Conservation (phyloP, 2,797 vertebrate genomes). For the Hoplostethus mediterraneus region DNA sequence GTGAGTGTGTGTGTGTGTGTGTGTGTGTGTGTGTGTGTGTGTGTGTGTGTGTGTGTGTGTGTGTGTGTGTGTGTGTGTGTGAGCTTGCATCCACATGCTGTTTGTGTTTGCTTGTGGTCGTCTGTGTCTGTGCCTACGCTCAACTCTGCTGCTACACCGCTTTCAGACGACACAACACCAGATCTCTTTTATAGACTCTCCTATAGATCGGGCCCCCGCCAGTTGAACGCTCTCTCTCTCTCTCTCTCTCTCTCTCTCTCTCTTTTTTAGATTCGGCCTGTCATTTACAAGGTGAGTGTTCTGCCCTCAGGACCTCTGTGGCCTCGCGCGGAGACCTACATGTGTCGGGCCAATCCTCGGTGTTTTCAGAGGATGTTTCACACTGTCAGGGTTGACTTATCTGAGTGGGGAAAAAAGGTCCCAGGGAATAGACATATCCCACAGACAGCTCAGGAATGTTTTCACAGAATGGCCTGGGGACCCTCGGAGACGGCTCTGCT, state of each 20-base stretch:
- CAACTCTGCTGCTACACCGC: not conserved
- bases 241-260: no score
- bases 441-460: conserved; percentile 76
- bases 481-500: conserved; percentile 45
- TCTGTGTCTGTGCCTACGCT: not conserved
- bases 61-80: not conserved
- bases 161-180: conserved; percentile 20
- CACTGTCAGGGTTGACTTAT: conserved; percentile 80
- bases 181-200: not conserved
- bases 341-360: conserved; percentile 67
- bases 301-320: conserved; percentile 65
- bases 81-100: not conserved
- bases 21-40: not conserved
- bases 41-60: not conserved
- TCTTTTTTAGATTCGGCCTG: conserved; percentile 63
- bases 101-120: conserved; percentile 11
- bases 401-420: conserved; percentile 68
- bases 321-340: conserved; percentile 71
- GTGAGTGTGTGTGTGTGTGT: not conserved
- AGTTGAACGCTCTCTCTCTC: conserved; percentile 40
- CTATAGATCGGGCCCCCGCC: conserved; percentile 22
- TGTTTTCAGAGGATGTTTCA: conserved; percentile 79
- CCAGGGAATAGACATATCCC: conserved; percentile 73
- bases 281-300: conserved; percentile 70
- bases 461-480: conserved; percentile 68